Conservation (phyloP, 1,140 invertebrate species). For the Himalopsyche phryganea region DNA sequence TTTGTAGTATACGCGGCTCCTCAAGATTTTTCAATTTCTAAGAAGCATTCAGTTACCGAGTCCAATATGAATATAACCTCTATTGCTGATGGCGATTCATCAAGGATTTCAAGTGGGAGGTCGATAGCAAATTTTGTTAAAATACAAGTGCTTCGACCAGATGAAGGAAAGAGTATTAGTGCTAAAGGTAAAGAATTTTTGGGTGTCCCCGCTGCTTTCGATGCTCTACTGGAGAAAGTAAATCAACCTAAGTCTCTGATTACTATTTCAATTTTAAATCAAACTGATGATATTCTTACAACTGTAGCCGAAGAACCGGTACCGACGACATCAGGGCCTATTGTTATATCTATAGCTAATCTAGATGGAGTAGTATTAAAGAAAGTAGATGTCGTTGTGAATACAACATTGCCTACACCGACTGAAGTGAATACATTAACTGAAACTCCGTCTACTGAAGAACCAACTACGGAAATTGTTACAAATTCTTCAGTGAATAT, state of each 20-base stretch:
- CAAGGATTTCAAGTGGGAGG: conserved; percentile 18
- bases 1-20: conserved; percentile 50
- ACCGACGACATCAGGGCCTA: conserved; percentile 36
- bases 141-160: conserved; percentile 41
- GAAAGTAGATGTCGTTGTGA: conserved; percentile 39
- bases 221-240: conserved; percentile 25
- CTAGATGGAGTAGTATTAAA: conserved; percentile 41
- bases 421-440: conserved; percentile 32
- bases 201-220: conserved; percentile 37
- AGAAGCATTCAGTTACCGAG: background rate
- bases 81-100: conserved; percentile 5
- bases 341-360: conserved; percentile 44
- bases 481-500: conserved; percentile 24
- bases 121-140: conserved; percentile 40
- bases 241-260: conserved; percentile 37
- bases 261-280: conserved; percentile 39
- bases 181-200: conserved; percentile 45
- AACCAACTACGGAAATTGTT: conserved; percentile 26
- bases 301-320: conserved; percentile 1
- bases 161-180: conserved; percentile 38
- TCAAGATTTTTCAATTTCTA: conserved; percentile 21
- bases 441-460: conserved; percentile 35
- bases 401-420: conserved; percentile 19
- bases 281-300: conserved; percentile 25
- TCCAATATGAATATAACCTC: background rate